phyloP scores from a whole-genome alignment of 2,797 vertebrate genomes.

The Rousettus madagascariensis region DNA sequence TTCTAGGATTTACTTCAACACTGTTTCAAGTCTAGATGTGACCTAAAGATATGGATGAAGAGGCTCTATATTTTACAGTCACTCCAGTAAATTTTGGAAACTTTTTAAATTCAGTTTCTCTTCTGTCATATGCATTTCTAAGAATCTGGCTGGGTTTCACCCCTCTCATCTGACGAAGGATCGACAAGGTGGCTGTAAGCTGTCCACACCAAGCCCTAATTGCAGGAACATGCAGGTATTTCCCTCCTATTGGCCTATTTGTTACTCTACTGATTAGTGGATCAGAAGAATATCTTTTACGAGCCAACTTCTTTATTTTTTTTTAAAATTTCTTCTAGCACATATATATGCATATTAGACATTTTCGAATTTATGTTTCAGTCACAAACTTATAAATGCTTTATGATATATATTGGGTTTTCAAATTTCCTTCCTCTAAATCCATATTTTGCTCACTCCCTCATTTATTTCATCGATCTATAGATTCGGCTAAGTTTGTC shows the following conservation, averaged over 20 bases:
- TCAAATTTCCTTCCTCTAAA: background rate
- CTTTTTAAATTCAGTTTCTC: background rate
- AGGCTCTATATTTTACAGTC: background rate
- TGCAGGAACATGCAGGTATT: background rate
- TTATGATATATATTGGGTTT: background rate
- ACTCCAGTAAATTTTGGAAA: slow-evolving; percentile 13
- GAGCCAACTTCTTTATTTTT: background rate
- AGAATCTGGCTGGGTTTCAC: background rate
- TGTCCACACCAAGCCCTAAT: background rate
- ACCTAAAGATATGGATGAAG: slow-evolving; percentile 35
- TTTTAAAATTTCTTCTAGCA: background rate
- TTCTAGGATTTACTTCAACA: slow-evolving; percentile 50
- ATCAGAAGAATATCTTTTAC: background rate
- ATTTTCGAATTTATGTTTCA: slow-evolving; percentile 23
- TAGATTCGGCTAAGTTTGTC: background rate
- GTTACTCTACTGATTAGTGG: background rate
- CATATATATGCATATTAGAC: background rate
- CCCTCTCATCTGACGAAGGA: background rate
- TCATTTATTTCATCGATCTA: background rate
- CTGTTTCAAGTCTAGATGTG: slow-evolving; percentile 23
- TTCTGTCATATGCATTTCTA: background rate
- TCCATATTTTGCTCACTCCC: background rate
- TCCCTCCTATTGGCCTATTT: background rate
- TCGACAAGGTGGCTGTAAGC: background rate
- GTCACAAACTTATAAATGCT: background rate